Base-by-base conservation (phyloP, 1,140 invertebrate species). In the Diabrotica virgifera region DNA sequence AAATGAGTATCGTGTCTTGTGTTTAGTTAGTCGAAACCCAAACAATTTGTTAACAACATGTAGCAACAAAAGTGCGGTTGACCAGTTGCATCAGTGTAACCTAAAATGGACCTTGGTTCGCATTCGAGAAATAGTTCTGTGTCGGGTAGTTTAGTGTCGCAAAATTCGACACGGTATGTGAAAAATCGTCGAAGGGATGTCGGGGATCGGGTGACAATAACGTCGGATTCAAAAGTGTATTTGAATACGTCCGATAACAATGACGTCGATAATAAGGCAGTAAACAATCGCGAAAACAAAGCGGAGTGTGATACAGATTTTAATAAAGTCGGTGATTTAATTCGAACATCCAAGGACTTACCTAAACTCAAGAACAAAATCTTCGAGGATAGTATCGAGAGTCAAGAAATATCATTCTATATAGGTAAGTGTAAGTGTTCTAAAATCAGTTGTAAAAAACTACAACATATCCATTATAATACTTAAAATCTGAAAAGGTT, bases 151-250 rank as follows among this genome's bases (percentile, higher is more conserved):
- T 10, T 36, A 5, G 24, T 37, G 5, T 57, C 11, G n/a, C 7
- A 57, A 36, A 57, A 57, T n/a, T 57, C n/a, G 5, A 6, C 55
- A 6, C 35, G 55, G 12, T 36, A 36, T 7, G 35, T 10, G 5
- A 57, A 35, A 36, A 36, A 12, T 12, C 67, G 72, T 36, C 63
- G 76, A 36, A 70, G 72, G 65, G 69, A 77, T 59, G 72, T 78
- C 14, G 77, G 72, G 8, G 77, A 79, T 65, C 64, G 57, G 13
- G 76, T 79, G 8, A 74, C 61, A 52, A 70, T 79, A 6, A 70
- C 75, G 13, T 78, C 75, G 0, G 62, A 73, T 9, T 73, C 76
- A 5, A 65, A 63, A 54, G 66, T 78, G 5, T 73, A 72, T 56
- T n/a, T 63, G 6, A 40, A 60, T 14, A 14, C 58, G 14, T 11